Percentiles rank a stretch among this genome's conserved stretches.
phyloP scores from a whole-genome alignment of 2,888 invertebrate species.

The Ommatoiulus sabulosus region DNA sequence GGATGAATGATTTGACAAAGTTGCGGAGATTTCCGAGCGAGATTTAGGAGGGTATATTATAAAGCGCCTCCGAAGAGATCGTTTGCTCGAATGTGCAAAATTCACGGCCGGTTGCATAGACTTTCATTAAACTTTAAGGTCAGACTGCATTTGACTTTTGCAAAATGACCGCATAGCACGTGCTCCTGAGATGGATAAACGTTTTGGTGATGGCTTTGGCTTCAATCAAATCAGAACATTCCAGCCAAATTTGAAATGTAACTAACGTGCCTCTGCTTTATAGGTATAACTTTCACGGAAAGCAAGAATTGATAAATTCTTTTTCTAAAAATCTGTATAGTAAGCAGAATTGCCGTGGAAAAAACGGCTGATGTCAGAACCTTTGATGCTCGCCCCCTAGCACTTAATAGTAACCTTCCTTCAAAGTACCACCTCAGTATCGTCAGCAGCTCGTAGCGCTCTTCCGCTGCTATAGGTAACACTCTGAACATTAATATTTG shows the following conservation, averaged over 20 bases:
- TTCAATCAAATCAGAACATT: too few relatives aligned
- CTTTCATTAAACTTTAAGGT: too few relatives aligned
- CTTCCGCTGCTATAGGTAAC: slow-evolving; percentile 20
- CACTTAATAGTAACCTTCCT: neutral
- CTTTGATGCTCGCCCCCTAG: neutral
- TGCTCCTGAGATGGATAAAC: too few relatives aligned
- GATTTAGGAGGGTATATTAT: neutral
- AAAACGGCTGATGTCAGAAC: slow-evolving; percentile 23
- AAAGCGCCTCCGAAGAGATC: too few relatives aligned
- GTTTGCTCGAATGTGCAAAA: too few relatives aligned
- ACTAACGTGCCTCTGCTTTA: too few relatives aligned
- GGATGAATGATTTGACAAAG: neutral
- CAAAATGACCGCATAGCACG: too few relatives aligned
- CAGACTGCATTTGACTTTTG: too few relatives aligned
- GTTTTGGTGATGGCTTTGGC: too few relatives aligned
- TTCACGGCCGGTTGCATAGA: too few relatives aligned
- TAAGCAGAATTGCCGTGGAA: neutral
- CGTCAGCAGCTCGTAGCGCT: slow-evolving; percentile 13
- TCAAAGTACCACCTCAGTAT: neutral
- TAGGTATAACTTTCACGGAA: too few relatives aligned
- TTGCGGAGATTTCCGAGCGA: neutral
- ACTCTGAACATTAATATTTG: slow-evolving; percentile 37
- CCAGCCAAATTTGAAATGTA: too few relatives aligned
- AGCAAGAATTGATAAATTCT: neutral
- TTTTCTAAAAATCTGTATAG: neutral